phyloP scores from a whole-genome alignment of 2,113 vertebrate genomes.

The Tor tambroides region DNA sequence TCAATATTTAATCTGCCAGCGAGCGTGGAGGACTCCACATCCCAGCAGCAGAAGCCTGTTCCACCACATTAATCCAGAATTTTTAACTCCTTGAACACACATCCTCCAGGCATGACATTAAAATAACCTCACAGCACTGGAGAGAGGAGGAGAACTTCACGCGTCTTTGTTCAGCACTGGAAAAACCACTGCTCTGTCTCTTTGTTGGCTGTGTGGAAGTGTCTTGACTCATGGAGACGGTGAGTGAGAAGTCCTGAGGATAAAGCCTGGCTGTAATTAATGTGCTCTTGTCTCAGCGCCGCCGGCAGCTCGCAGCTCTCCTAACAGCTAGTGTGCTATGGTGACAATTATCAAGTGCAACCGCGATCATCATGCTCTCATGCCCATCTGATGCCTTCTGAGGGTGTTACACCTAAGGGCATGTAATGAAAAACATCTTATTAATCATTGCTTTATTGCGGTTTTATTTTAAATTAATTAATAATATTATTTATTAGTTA shows the following conservation, averaged over 20 bases:
- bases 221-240: slow-evolving; percentile 20
- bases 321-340: not conserved
- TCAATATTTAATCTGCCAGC: slow-evolving; percentile 57
- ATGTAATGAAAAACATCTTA: not conserved
- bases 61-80: slow-evolving; percentile 43
- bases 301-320: not conserved
- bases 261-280: slow-evolving; percentile 49
- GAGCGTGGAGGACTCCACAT: slow-evolving; percentile 38
- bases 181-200: slow-evolving; percentile 7
- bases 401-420: not conserved
- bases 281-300: not conserved
- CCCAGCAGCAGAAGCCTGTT: slow-evolving; percentile 24
- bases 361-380: not conserved
- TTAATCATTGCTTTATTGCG: not conserved
- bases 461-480: not conserved
- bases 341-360: slow-evolving; percentile 18
- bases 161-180: slow-evolving; percentile 41
- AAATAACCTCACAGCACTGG: slow-evolving; percentile 32
- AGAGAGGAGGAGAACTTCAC: slow-evolving; percentile 17
- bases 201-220: not conserved
- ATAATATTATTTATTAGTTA: not conserved
- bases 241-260: slow-evolving; percentile 42
- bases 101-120: slow-evolving; percentile 33
- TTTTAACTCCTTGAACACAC: no score
- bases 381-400: not conserved